Evolutionary conservation across 2,113 vertebrate genomes (phyloP).

Genomic region (Calidris pugnax): DNA sequence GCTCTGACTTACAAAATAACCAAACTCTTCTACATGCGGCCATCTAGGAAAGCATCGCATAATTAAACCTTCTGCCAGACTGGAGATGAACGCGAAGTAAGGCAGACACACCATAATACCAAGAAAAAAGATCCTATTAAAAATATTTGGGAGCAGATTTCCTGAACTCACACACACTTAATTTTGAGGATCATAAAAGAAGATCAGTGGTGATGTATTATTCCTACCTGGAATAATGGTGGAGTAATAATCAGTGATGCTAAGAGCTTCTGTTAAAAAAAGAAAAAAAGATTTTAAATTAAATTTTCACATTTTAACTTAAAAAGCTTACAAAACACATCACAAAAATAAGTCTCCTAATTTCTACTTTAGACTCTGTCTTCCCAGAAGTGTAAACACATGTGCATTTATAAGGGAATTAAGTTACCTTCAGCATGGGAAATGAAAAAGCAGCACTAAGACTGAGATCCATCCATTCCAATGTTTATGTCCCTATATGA

Average conservation of each 20-base stretch:
- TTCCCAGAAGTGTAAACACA: neutral
- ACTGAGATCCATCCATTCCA: neutral
- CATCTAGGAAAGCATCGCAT: neutral
- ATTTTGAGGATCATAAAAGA: neutral
- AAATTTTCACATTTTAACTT: neutral
- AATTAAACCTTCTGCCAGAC: neutral
- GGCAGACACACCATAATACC: neutral
- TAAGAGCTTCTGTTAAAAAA: neutral
- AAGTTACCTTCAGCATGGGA: neutral
- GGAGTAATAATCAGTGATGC: neutral
- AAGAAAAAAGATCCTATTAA: neutral
- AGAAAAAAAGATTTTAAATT: neutral
- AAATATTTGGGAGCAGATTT: neutral
- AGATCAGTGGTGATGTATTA: neutral
- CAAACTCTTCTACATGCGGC: neutral
- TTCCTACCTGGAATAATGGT: constrained; percentile 15
- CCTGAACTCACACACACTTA: neutral
- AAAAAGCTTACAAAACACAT: neutral
- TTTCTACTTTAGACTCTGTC: neutral
- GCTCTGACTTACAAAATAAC: neutral
- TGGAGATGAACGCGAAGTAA: neutral
- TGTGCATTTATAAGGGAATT: neutral
- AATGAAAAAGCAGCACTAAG: neutral
- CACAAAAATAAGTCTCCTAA: neutral
- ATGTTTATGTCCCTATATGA: neutral